Evolutionary conservation across 2,797 vertebrate genomes (phyloP).

Genomic region (Chiloscyllium punctatum): DNA sequence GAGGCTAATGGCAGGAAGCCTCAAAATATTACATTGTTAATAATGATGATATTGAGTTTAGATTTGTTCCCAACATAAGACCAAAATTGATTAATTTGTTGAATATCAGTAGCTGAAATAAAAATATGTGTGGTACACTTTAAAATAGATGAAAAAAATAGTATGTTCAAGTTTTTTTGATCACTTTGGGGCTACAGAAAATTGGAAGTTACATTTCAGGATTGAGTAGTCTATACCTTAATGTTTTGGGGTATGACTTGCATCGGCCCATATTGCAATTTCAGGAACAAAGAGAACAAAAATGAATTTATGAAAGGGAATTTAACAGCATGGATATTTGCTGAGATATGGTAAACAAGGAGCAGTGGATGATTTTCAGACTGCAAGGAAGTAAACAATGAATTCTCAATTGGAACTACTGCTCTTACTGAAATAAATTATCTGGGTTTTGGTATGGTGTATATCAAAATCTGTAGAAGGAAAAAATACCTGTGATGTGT

Average conservation of each 20-base stretch:
- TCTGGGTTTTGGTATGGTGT: neutral
- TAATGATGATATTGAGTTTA: neutral
- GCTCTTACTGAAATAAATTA: neutral
- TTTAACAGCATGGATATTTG: neutral
- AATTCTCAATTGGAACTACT: neutral
- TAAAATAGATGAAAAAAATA: neutral
- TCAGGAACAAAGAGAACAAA: neutral
- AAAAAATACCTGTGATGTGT: neutral
- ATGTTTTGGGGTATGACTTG: no score
- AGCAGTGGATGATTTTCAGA: neutral
- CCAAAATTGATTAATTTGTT: neutral
- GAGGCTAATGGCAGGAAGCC: neutral
- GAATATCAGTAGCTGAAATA: neutral
- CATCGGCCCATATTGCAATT: neutral
- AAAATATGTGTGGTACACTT: neutral
- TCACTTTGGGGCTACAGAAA: neutral
- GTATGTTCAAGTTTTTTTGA: neutral
- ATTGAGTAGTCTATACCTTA: neutral
- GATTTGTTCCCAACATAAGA: neutral
- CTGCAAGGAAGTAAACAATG: neutral
- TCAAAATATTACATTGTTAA: neutral
- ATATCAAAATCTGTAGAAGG: neutral
- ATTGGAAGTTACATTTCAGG: neutral
- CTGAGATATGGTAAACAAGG: neutral
- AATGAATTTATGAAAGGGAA: neutral